Conservation (phyloP, 2,888 invertebrate species). For the Barypeithes pellucidus region DNA sequence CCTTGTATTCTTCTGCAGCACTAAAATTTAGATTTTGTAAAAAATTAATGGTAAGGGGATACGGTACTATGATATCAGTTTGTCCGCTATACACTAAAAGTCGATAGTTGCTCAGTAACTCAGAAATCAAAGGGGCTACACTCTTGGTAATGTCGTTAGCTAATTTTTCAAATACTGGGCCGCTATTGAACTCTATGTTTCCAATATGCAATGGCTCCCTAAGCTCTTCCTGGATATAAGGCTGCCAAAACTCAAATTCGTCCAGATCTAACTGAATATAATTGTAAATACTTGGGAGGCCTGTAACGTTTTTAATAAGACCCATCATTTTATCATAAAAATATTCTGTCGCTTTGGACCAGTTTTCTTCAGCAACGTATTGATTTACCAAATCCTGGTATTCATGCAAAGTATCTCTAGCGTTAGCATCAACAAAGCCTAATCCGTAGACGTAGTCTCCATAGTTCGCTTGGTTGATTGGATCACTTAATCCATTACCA, state of each 20-base stretch:
- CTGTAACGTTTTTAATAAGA: slow-evolving; percentile 17
- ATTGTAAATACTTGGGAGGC: slow-evolving; percentile 24
- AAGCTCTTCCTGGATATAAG: slow-evolving; percentile 15
- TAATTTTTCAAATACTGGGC: slow-evolving; percentile 49
- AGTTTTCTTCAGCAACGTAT: slow-evolving; percentile 29
- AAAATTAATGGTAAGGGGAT: slow-evolving; percentile 86
- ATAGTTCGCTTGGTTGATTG: slow-evolving; percentile 83
- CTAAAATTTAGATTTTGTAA: slow-evolving; percentile 80
- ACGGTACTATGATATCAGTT: slow-evolving; percentile 89
- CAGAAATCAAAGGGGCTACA: slow-evolving; percentile 66
- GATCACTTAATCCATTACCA: slow-evolving; percentile 88
- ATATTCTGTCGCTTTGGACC: slow-evolving; percentile 18
- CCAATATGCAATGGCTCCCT: slow-evolving; percentile 85
- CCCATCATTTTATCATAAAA: slow-evolving; percentile 24
- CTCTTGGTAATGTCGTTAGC: slow-evolving; percentile 56
- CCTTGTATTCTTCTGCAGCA: slow-evolving; percentile 76
- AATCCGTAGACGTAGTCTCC: slow-evolving; percentile 86
- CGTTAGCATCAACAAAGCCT: slow-evolving; percentile 77
- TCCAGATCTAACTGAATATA: slow-evolving; percentile 18
- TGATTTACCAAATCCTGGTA: slow-evolving; percentile 10
- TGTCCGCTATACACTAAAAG: slow-evolving; percentile 91
- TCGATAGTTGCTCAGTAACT: slow-evolving; percentile 77
- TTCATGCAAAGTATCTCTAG: slow-evolving; percentile 12
- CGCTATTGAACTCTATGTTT: slow-evolving; percentile 68
- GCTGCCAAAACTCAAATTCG: slow-evolving; percentile 7